These are phyloP conservation scores for Iselma pallidipennis DNA, from an alignment of 2,888 invertebrate species.

Conservation along the genomic window DNA sequence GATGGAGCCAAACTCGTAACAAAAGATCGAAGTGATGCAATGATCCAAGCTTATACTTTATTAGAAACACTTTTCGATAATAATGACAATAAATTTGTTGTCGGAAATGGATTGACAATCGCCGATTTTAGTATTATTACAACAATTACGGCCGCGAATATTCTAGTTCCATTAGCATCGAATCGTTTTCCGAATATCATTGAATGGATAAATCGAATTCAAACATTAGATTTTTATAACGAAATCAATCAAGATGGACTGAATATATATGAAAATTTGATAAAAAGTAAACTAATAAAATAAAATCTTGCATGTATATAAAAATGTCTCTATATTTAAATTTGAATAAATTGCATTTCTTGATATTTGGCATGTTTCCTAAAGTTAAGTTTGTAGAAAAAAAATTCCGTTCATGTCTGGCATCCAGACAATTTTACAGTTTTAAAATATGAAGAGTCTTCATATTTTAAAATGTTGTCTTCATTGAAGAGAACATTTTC, in stretches of 20 bases:
- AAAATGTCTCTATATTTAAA: not conserved
- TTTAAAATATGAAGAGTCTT: too few species aligned
- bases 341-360: not conserved
- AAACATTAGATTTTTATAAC: constrained; percentile 37
- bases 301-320: not conserved
- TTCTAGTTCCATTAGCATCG: constrained; percentile 53
- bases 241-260: constrained; percentile 36
- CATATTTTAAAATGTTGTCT: too few species aligned
- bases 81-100: constrained; percentile 49
- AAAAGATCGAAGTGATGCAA: constrained; percentile 35
- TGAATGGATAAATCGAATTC: constrained; percentile 36
- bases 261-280: constrained; percentile 30
- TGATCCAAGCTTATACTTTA: constrained; percentile 51
- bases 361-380: constrained; percentile 11
- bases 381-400: not conserved
- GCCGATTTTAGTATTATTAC: constrained; percentile 57
- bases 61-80: constrained; percentile 52
- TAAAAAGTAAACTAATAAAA: constrained; percentile 31
- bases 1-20: constrained; percentile 47
- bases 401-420: constrained; percentile 3
- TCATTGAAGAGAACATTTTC: not conserved
- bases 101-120: constrained; percentile 49
- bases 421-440: constrained; percentile 3
- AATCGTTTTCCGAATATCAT: constrained; percentile 50
- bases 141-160: constrained; percentile 53